A percentile compares a stretch with the other conserved stretches of the same genome.
Evolutionary conservation across 2,888 invertebrate genomes (phyloP).

Genomic region (Rotaria sp.): DNA sequence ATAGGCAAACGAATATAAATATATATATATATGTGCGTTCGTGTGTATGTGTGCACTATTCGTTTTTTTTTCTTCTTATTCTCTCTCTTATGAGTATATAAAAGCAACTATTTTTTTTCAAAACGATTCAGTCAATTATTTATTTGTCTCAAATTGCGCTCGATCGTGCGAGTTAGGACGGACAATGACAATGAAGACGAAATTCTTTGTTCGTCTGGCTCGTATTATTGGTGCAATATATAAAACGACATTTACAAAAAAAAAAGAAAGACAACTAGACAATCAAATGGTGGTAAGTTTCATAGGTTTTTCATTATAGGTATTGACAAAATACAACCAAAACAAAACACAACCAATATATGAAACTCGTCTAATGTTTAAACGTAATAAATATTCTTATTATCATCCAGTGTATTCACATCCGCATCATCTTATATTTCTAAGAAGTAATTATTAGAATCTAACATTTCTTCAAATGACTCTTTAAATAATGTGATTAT

Average conservation of each 20-base stretch:
- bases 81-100: neutral
- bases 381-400: too few relatives aligned
- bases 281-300: too few relatives aligned
- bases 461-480: too few relatives aligned
- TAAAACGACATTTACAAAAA: neutral
- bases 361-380: too few relatives aligned
- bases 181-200: neutral
- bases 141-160: neutral
- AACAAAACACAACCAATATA: too few relatives aligned
- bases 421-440: too few relatives aligned
- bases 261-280: neutral
- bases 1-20: neutral
- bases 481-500: too few relatives aligned
- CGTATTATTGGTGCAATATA: slow-evolving; percentile 12
- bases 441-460: too few relatives aligned
- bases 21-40: neutral
- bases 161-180: slow-evolving; percentile 24
- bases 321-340: too few relatives aligned
- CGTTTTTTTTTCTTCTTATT: neutral
- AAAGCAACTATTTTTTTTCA: neutral
- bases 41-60: neutral
- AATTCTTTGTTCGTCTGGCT: slow-evolving; percentile 24
- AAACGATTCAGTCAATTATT: neutral
- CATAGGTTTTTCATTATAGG: too few relatives aligned
- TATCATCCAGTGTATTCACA: too few relatives aligned